Evolutionary conservation across 2,888 invertebrate genomes (phyloP).

Genomic region (Dasypolia templi): DNA sequence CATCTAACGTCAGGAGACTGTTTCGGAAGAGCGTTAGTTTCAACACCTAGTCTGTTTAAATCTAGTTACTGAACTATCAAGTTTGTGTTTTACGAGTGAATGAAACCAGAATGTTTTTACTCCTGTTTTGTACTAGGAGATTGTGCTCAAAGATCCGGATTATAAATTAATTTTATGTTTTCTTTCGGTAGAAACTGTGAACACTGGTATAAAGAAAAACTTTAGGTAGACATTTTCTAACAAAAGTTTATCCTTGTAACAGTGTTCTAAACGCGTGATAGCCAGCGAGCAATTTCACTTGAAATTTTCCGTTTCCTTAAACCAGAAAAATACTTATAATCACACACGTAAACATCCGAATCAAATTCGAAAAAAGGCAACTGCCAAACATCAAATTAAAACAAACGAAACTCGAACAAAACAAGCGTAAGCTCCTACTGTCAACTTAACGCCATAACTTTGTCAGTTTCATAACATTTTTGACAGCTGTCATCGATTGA

Average conservation of each 20-base stretch:
- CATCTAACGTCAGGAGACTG: conserved; percentile 46
- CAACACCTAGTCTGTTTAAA: conserved; percentile 27
- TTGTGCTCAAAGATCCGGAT: not conserved
- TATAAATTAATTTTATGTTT: not conserved
- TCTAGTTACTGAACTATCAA: conserved; percentile 10
- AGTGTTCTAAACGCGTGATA: not conserved
- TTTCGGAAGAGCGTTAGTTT: conserved; percentile 37
- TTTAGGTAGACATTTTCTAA: not conserved
- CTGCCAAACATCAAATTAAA: not conserved
- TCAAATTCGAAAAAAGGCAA: not conserved
- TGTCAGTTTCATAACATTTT: conserved; percentile 15
- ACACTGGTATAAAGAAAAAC: not conserved
- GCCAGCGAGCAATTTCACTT: no score
- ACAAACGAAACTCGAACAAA: conserved; percentile 14
- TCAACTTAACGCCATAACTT: conserved; percentile 18
- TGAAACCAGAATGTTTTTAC: not conserved
- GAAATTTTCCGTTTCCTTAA: no score
- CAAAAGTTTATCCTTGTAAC: not conserved
- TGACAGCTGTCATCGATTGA: conserved; percentile 26
- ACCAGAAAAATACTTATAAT: no score
- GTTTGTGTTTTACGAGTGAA: not conserved
- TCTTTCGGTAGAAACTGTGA: not conserved
- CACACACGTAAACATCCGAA: no score
- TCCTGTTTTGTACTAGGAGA: not conserved
- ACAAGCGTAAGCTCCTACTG: conserved; percentile 5